Evolutionary conservation across 2,888 invertebrate species (phyloP), one percentile per base, ranked within the genome.

Genomic region (Mythimna ferrago): DNA sequence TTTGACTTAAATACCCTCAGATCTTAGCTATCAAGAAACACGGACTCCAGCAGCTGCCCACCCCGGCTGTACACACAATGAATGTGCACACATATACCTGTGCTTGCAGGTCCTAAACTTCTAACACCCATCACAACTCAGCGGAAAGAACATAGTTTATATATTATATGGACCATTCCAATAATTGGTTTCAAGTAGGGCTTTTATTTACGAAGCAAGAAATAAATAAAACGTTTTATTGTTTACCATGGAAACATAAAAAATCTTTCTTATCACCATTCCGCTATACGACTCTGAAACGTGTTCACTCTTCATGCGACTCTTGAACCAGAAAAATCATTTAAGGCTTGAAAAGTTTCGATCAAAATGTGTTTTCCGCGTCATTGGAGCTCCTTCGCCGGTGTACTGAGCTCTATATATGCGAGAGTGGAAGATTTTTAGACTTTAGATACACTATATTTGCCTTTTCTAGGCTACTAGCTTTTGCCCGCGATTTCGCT

Each of bases 291-390:
- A 76, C 62, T 70, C 74, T 60, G 71, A 69, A 79, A 84, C 74
- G 80, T 78, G 70, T 82, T 82, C 83, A 81, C 83, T 82, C 65
- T 67, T 80, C 86, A 80, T 76, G 76, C 71, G 77, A 69, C 86
- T 76, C 75, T 76, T 83, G 85, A 87, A 87, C 79, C 84, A 87
- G 86, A 89, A 89, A 87, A 86, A 87, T 87, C 76, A 88, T 88
- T 88, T 82, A 80, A 82, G 84, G 81, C 83, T 80, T 73, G 71
- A 76, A 78, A 87, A 87, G 82, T 89, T 89, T 86, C 84, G 80
- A 85, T 84, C 85, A 85, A 87, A 87, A 88, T 86, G 82, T 86
- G 86, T 89, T 90, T 90, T 88, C 87, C 84, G 85, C 85, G 67
- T 81, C 88, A 87, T 89, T 89, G 87, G 58, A 81, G 74, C 70